Evolutionary conservation across 1,140 invertebrate genomes (phyloP).

Genomic region (Linepithema humile): DNA sequence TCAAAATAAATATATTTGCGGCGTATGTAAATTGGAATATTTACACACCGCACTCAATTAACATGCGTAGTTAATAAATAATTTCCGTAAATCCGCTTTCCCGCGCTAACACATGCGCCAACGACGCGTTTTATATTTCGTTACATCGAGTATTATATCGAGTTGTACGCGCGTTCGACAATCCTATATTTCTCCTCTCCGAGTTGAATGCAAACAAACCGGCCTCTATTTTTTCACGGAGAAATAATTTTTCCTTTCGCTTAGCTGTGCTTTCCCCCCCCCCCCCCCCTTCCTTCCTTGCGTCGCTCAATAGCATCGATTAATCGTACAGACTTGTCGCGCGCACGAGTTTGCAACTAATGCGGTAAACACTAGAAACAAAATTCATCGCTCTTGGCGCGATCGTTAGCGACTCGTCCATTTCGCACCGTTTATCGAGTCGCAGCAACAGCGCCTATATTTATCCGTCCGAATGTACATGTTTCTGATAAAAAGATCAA

Average conservation of each 20-base stretch:
- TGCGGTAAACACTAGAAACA: background rate
- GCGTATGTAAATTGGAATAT: background rate
- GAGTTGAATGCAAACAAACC: slow-evolving; percentile 36
- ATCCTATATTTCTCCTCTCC: slow-evolving; percentile 4
- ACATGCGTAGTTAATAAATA: slow-evolving; percentile 37
- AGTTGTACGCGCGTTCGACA: background rate
- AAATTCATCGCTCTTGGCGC: slow-evolving; percentile 23
- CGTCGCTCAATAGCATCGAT: slow-evolving; percentile 6
- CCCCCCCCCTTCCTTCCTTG: no score
- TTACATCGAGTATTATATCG: no score
- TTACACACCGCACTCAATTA: background rate
- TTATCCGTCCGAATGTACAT: background rate
- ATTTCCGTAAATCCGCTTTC: background rate
- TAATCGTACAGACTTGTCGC: slow-evolving; percentile 25
- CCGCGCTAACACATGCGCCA: slow-evolving; percentile 18
- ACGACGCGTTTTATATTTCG: slow-evolving; percentile 23
- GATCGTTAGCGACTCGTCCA: background rate
- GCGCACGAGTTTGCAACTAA: slow-evolving; percentile 30
- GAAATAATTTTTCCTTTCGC: background rate
- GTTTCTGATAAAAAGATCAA: background rate
- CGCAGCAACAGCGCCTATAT: background rate
- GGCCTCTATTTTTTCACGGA: slow-evolving; percentile 14
- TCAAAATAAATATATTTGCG: no score
- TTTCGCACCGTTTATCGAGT: background rate
- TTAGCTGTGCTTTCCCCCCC: background rate